Base-by-base conservation (phyloP, 2,797 vertebrate genomes). In the Notoglanidium macrostoma region DNA sequence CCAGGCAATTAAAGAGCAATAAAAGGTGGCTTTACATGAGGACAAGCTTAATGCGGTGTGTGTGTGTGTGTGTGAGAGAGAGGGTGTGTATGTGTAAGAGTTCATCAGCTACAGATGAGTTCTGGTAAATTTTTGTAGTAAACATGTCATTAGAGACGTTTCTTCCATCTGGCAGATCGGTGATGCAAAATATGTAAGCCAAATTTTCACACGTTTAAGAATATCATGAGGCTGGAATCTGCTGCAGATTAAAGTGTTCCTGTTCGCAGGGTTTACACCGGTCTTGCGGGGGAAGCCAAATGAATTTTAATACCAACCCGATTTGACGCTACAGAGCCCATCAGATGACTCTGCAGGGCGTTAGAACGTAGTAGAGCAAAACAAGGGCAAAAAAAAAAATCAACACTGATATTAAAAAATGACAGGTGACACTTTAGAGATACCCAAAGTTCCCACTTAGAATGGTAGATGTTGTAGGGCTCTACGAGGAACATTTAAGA, bases 1-100 rank as follows among this genome's bases (percentile, higher is more conserved):
- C 83, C 68, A 26, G 82, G 85, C 68, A 89, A 85, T 88, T 87
- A 87, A 74, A 35, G 84, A 21, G 54, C 70, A 79, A 88, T 86
- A 77, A 77, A 86, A 65, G 74, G 72, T 78, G 65, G 76, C 81
- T 84, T 79, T 76, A 68, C 68, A 68, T 51, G 87, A 81, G 46
- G 68, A 80, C 76, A 49, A 73, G 67, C 65, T 78, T 59, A 83
- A 68, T 73, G 83, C 40, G n/a, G 35, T 26, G n/a, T 23, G 49
- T 17, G 40, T 35, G 49, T n/a, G 72, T 49, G 40, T 61, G 35
- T 19, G 23, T 14, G 44, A 57, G n/a, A 14, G 61, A 84, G 79
- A 44, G 59, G 59, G 49, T 3, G 61, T 35, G 49, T 72, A 51
- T 44, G 23, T 17, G 61, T 2, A 29, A 57, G 57, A 44, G 15